Percentiles rank a stretch among this genome's conserved stretches.
phyloP scores from a whole-genome alignment of 1,140 invertebrate genomes.

The Drosophila elegans region DNA sequence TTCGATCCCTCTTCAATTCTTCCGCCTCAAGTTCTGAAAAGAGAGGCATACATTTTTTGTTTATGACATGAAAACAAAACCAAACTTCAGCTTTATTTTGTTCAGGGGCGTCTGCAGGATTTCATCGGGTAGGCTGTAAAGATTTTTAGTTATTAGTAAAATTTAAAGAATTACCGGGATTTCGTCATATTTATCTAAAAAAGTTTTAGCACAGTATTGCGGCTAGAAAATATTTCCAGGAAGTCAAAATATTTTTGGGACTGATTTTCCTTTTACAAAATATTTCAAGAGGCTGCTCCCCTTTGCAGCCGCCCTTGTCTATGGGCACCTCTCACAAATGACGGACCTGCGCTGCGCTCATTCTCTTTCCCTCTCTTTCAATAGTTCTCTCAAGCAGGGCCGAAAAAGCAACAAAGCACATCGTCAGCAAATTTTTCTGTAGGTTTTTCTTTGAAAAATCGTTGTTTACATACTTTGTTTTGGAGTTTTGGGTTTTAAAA shows the following conservation, averaged over 20 bases:
- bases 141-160: neutral
- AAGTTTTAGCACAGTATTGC: neutral
- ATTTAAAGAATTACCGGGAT: too few species aligned
- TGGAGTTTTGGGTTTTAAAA: neutral
- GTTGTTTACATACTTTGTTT: slow-evolving; percentile 9
- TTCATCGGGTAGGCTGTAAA: neutral
- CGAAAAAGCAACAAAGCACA: slow-evolving; percentile 30
- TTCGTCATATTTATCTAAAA: too few species aligned
- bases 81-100: too few species aligned
- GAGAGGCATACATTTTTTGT: neutral
- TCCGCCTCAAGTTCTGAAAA: neutral
- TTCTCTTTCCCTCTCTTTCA: neutral
- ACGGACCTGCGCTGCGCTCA: slow-evolving; percentile 38
- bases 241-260: neutral
- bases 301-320: neutral
- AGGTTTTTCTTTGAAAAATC: slow-evolving; percentile 17
- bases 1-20: slow-evolving; percentile 15
- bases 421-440: slow-evolving; percentile 22
- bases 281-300: too few species aligned
- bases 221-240: neutral
- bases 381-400: slow-evolving; percentile 1
- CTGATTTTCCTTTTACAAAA: too few species aligned
- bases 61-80: neutral
- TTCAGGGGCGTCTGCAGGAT: neutral
- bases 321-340: neutral